Evolutionary conservation across 2,113 vertebrate species (phyloP), one percentile per base, ranked within the genome.

Genomic region (Gallinago media): DNA sequence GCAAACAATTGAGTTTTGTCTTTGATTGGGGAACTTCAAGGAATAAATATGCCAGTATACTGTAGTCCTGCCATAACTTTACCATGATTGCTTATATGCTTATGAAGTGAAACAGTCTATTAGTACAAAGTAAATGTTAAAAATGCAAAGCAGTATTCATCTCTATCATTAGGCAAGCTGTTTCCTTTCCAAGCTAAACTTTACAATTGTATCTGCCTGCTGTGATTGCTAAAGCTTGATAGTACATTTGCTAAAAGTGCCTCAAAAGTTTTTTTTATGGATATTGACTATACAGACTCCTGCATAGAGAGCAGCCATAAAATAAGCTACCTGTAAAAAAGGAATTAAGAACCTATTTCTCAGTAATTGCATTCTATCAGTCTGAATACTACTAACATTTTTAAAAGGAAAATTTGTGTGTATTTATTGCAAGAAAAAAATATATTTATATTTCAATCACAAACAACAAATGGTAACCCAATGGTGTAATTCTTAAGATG

Each of bases 31-130:
- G 56, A 88, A 93, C 67, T 90, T 92, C 59, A 96, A 94, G 90
- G 67, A 93, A 85, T 85, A 94, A 95, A 93, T 94, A 92, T 71
- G 72, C 55, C 65, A 77, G 42, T 71, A 56, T 71, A 84, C 50
- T 94, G 87, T 71, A 92, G 55, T 84, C 55, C 46, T 94, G 81
- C 71, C 88, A 83, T 92, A 83, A 88, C 68, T 96, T 94, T 88
- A 44, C 62, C 26, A 47, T 90, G 92, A 92, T 93, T 94, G 66
- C 84, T 94, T 91, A 82, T 63, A 96, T 88, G 82, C 42, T 94
- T 89, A 92, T 90, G 93, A 96, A 96, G 92, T 59, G 62, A 94
- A 97, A 90, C 82, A 96, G 82, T 63, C 85, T 94, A 85, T 95
- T 96, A 92, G 72, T 90, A 90, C 82, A 94, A 94, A 94, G 89